Percentiles rank a stretch among this genome's conserved stretches.
These are phyloP conservation scores for Julus scandinavius DNA, from an alignment of 2,888 invertebrate genomes.

Conservation along the genomic window DNA sequence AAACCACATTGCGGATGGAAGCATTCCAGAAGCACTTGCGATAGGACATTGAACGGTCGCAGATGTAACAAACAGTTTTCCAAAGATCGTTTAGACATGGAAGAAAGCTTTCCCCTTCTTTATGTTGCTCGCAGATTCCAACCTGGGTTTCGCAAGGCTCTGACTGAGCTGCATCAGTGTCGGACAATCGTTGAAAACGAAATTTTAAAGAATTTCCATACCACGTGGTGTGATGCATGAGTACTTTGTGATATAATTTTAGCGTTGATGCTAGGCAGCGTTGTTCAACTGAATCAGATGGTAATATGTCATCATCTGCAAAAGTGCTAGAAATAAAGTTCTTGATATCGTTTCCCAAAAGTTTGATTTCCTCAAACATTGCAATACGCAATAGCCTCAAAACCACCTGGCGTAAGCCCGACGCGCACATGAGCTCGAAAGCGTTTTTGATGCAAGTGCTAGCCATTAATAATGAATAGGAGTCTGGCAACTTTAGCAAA, in stretches of 20 bases:
- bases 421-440: neutral
- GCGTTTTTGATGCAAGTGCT: neutral
- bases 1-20: neutral
- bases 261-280: neutral
- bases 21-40: neutral
- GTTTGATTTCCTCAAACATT: constrained; percentile 8
- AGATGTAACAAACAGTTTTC: constrained; percentile 47
- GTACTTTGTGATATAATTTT: constrained; percentile 22
- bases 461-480: neutral
- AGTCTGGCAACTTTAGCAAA: neutral
- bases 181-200: neutral
- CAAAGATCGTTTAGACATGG: constrained; percentile 47
- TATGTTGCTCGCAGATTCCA: neutral
- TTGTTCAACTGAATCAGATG: neutral
- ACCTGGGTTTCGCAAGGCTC: neutral
- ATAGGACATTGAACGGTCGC: neutral
- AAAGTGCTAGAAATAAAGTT: neutral
- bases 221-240: constrained; percentile 15
- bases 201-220: neutral
- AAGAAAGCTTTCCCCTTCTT: constrained; percentile 8
- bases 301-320: neutral
- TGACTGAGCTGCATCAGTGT: neutral
- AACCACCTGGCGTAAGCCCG: constrained; percentile 8
- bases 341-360: neutral
- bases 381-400: constrained; percentile 31